phyloP scores from a whole-genome alignment of 2,113 vertebrate species.

The Pluvialis apricaria region DNA sequence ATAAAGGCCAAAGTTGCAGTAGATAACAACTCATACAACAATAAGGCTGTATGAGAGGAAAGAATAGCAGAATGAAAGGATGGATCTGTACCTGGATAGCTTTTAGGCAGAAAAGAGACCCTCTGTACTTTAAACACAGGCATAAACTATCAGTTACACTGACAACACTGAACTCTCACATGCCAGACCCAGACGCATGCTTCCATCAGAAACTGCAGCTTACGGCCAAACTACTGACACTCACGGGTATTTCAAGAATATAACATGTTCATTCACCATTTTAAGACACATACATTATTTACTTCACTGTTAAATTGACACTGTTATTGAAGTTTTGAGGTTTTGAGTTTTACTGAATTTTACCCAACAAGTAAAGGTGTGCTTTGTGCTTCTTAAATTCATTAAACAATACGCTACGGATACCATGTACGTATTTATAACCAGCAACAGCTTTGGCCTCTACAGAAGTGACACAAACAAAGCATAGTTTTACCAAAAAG shows the following conservation, averaged over 20 bases:
- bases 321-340: neutral
- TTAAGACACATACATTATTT: neutral
- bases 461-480: neutral
- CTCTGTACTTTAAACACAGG: neutral
- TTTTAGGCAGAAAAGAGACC: neutral
- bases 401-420: neutral
- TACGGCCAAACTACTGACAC: neutral
- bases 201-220: neutral
- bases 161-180: neutral
- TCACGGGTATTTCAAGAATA: neutral
- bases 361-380: neutral
- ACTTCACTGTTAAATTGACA: neutral
- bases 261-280: neutral
- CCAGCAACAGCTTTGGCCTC: neutral
- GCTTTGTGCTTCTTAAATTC: neutral
- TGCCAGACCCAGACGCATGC: accelerated
- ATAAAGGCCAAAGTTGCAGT: neutral
- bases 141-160: neutral
- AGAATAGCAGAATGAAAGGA: neutral
- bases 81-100: neutral
- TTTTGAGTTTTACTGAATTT: neutral
- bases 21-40: neutral
- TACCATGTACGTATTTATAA: neutral
- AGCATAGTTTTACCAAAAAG: neutral
- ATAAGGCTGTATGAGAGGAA: neutral